Evolutionary conservation across 2,888 invertebrate genomes (phyloP).

Genomic region (Lochmaea capreae): DNA sequence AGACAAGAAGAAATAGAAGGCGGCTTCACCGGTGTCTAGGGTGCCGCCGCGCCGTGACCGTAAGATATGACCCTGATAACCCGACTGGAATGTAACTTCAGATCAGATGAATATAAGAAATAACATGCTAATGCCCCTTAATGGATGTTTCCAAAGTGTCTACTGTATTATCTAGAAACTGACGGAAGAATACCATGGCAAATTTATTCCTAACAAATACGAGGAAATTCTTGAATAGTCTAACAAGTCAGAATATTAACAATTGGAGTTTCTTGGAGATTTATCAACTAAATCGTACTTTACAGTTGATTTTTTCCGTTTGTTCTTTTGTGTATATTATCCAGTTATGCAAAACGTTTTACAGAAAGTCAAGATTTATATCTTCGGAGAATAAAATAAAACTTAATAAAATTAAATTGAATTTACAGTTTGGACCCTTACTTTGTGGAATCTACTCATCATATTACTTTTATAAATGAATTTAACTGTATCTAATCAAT

Average conservation of each 20-base stretch:
- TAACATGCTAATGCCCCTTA: slow-evolving; percentile 58
- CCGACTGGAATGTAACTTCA: slow-evolving; percentile 56
- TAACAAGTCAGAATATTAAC: slow-evolving; percentile 8
- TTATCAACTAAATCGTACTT: slow-evolving; percentile 19
- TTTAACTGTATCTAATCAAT: too few species aligned
- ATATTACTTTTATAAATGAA: too few species aligned
- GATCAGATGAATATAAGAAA: slow-evolving; percentile 57
- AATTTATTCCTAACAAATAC: slow-evolving; percentile 39
- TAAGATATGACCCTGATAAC: slow-evolving; percentile 57
- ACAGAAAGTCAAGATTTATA: too few species aligned
- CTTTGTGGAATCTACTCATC: too few species aligned
- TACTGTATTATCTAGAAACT: slow-evolving; percentile 50
- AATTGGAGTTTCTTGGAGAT: slow-evolving; percentile 12
- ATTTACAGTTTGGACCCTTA: too few species aligned
- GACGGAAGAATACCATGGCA: slow-evolving; percentile 41
- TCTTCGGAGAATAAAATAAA: too few species aligned
- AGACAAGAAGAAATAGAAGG: slow-evolving; percentile 36
- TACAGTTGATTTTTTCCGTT: slow-evolving; percentile 29
- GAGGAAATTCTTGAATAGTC: slow-evolving; percentile 25
- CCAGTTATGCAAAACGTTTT: slow-evolving; percentile 2
- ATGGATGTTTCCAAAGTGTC: slow-evolving; percentile 51
- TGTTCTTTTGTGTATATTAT: slow-evolving; percentile 32
- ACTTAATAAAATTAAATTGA: too few species aligned
- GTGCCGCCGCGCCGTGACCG: slow-evolving; percentile 55
- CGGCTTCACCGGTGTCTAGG: slow-evolving; percentile 43